These are phyloP conservation scores for Neopelma chrysocephalum DNA, from an alignment of 2,797 vertebrate species.

Conservation along the genomic window DNA sequence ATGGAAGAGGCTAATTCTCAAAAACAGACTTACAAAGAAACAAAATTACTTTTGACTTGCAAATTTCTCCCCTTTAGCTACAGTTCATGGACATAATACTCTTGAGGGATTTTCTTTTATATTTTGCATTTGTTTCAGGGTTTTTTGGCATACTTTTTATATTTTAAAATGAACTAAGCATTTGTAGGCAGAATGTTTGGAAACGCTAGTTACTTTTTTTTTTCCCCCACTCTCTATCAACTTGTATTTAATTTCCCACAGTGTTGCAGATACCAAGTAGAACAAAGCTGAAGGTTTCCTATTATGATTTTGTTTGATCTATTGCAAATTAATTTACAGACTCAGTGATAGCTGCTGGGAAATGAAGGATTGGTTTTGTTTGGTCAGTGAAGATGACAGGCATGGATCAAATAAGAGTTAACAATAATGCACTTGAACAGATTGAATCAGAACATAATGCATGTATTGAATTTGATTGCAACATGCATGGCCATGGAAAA, in stretches of 20 bases:
- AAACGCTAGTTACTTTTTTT: not conserved
- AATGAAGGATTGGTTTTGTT: slow-evolving; percentile 66
- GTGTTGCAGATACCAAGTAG: not conserved
- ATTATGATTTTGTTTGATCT: slow-evolving; percentile 64
- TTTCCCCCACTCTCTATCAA: not conserved
- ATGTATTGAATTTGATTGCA: slow-evolving; percentile 79
- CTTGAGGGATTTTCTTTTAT: slow-evolving; percentile 42
- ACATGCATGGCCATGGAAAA: slow-evolving; percentile 58
- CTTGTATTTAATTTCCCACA: slow-evolving; percentile 38
- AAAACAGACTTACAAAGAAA: slow-evolving; percentile 47
- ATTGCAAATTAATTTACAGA: slow-evolving; percentile 59
- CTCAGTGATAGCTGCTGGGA: slow-evolving; percentile 51
- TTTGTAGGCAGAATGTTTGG: slow-evolving; percentile 16
- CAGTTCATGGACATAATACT: slow-evolving; percentile 26
- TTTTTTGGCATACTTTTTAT: not conserved
- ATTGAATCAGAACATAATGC: slow-evolving; percentile 77
- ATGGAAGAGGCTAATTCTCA: slow-evolving; percentile 44
- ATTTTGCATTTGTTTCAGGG: not conserved
- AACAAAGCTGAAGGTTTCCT: slow-evolving; percentile 39
- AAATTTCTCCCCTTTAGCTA: slow-evolving; percentile 48
- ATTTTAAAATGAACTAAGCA: not conserved
- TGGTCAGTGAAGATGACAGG: slow-evolving; percentile 71
- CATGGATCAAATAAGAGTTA: slow-evolving; percentile 76
- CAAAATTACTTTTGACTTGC: slow-evolving; percentile 65
- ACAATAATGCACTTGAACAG: slow-evolving; percentile 70